These are phyloP conservation scores for Liodrosophila aerea DNA, from an alignment of 2,888 invertebrate species.

Conservation along the genomic window DNA sequence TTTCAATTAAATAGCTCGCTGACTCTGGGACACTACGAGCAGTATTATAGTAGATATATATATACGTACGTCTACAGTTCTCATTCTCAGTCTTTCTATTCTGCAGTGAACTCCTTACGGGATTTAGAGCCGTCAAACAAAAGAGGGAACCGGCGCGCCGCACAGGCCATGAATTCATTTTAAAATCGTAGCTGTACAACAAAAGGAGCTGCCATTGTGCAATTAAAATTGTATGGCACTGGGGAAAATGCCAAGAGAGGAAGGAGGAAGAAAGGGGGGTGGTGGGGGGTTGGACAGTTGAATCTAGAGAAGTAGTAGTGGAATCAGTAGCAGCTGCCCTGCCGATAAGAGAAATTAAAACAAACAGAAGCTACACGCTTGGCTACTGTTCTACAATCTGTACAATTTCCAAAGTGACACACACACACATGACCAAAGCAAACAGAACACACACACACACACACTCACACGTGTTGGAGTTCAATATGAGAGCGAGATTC, in stretches of 20 bases:
- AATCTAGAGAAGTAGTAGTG: slow-evolving; percentile 10
- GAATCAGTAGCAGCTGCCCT: slow-evolving; percentile 55
- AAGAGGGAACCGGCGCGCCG: slow-evolving; percentile 39
- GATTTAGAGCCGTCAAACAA: slow-evolving; percentile 72
- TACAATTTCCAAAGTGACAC: slow-evolving; percentile 71
- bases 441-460: slow-evolving; percentile 19
- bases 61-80: too few relatives aligned
- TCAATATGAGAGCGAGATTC: slow-evolving; percentile 57
- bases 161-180: slow-evolving; percentile 76
- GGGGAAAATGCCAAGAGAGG: slow-evolving; percentile 52
- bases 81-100: slow-evolving; percentile 12
- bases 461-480: slow-evolving; percentile 25
- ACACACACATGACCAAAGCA: slow-evolving; percentile 48
- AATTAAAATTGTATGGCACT: slow-evolving; percentile 76
- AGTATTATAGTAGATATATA: too few relatives aligned
- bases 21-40: slow-evolving; percentile 1
- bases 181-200: slow-evolving; percentile 71
- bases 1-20: slow-evolving; percentile 73
- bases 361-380: slow-evolving; percentile 60
- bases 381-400: slow-evolving; percentile 62
- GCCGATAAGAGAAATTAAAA: slow-evolving; percentile 75
- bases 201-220: slow-evolving; percentile 74
- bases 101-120: slow-evolving; percentile 58
- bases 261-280: background rate
- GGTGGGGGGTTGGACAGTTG: background rate